A percentile compares a stretch with the other conserved stretches of the same genome.
Evolutionary conservation across 92 coral and sea anemone species (phyloP).

Genomic region (Phenganax subtilis): DNA sequence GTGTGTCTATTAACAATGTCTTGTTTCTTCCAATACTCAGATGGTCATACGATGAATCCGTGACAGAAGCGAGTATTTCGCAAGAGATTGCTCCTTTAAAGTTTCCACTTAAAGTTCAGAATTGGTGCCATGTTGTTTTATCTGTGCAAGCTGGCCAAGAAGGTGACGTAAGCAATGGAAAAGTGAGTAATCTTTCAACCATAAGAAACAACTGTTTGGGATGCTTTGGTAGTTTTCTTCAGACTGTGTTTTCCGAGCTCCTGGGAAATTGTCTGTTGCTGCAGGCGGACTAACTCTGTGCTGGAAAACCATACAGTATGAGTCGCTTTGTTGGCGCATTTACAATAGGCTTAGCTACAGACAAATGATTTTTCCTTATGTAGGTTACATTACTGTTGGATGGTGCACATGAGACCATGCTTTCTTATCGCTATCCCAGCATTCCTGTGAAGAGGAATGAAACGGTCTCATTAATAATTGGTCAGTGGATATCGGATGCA

Average conservation of each 20-base stretch:
- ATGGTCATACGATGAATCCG: slow-evolving; percentile 56
- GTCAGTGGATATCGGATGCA: slow-evolving; percentile 30
- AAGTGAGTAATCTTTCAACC: slow-evolving; percentile 28
- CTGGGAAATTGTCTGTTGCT: no score
- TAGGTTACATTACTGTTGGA: slow-evolving; percentile 75
- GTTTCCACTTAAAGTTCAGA: slow-evolving; percentile 59
- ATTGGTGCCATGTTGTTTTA: slow-evolving; percentile 83
- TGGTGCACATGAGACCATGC: slow-evolving; percentile 71
- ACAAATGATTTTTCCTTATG: background rate
- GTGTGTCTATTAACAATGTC: background rate
- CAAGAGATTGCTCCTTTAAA: slow-evolving; percentile 54
- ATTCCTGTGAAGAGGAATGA: slow-evolving; percentile 46
- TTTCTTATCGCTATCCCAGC: slow-evolving; percentile 54
- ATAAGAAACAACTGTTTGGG: no score
- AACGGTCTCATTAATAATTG: slow-evolving; percentile 23
- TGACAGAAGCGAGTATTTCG: slow-evolving; percentile 6
- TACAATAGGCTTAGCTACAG: background rate
- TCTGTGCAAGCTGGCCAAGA: slow-evolving; percentile 55
- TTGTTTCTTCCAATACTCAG: slow-evolving; percentile 27
- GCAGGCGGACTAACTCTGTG: no score
- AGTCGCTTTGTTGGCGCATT: background rate
- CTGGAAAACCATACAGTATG: background rate
- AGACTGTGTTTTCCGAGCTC: background rate
- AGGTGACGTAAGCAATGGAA: slow-evolving; percentile 13
- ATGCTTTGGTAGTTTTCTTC: background rate